Conservation (phyloP, 2,888 invertebrate species). For the Heliconius ethilla region DNA sequence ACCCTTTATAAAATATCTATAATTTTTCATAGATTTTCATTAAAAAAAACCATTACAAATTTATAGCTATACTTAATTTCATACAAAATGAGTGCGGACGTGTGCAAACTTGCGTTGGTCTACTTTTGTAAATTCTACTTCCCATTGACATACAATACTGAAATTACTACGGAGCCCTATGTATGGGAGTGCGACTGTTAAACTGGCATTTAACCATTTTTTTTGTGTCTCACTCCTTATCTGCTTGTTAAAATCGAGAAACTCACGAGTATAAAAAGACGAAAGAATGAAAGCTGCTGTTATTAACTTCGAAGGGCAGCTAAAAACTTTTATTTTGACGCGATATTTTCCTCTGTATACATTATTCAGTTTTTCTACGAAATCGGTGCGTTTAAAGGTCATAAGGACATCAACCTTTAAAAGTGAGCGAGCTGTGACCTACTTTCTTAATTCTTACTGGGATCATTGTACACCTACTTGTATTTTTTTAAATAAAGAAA, state of each 20-base stretch:
- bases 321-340: neutral
- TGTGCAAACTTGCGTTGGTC: no score
- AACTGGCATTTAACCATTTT: no score
- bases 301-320: neutral
- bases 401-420: slow-evolving; percentile 4
- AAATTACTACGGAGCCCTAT: no score
- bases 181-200: no score
- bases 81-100: no score
- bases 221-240: neutral
- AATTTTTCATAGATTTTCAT: no score
- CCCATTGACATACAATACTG: no score
- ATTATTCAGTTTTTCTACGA: slow-evolving; percentile 3
- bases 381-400: slow-evolving; percentile 3
- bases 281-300: neutral
- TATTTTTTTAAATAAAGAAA: neutral
- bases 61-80: no score
- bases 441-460: neutral
- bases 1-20: no score
- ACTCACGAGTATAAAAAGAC: neutral
- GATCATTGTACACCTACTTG: neutral
- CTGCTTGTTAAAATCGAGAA: neutral
- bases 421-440: neutral
- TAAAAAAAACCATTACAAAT: no score
- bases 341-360: neutral
- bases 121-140: no score